These are phyloP conservation scores for Neomicropteryx cornuta DNA, from an alignment of 1,140 invertebrate species.

Conservation along the genomic window DNA sequence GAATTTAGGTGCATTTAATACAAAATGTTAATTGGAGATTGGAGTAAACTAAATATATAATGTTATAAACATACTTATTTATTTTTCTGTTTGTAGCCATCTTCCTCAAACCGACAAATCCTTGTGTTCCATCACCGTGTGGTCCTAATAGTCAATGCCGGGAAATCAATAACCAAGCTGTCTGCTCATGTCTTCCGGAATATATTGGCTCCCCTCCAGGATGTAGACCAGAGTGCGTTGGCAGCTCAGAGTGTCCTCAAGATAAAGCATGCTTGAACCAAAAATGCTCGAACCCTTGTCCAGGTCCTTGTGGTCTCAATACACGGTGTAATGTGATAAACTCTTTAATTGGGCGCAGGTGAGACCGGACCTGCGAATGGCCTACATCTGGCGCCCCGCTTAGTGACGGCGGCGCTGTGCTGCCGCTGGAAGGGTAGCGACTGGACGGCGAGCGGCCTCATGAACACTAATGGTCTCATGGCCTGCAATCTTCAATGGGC, in stretches of 20 bases:
- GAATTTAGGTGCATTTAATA: too few relatives aligned
- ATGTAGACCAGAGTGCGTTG: constrained; percentile 60
- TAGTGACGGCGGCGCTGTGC: too few relatives aligned
- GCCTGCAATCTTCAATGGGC: too few relatives aligned
- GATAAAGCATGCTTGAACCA: constrained; percentile 52
- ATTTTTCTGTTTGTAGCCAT: constrained; percentile 25
- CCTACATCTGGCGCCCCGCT: too few relatives aligned
- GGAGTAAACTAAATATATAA: too few relatives aligned
- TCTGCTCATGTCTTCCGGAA: constrained; percentile 59
- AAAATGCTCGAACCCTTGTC: constrained; percentile 57
- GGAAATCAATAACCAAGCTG: constrained; percentile 48
- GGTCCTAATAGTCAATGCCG: constrained; percentile 63
- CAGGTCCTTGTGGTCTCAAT: constrained; percentile 62
- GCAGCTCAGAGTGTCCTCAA: constrained; percentile 56
- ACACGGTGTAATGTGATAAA: constrained; percentile 64
- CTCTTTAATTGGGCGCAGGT: too few relatives aligned
- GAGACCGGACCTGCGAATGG: too few relatives aligned
- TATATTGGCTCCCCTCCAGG: constrained; percentile 61
- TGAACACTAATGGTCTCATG: too few relatives aligned
- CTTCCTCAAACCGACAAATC: constrained; percentile 31
- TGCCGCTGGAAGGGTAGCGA: too few relatives aligned
- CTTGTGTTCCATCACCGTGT: constrained; percentile 56
- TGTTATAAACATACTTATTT: too few relatives aligned
- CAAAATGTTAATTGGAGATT: too few relatives aligned
- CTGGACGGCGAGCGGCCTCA: too few relatives aligned